Evolutionary conservation across 1,140 invertebrate species (phyloP).

Genomic region (Brachionus sp.): DNA sequence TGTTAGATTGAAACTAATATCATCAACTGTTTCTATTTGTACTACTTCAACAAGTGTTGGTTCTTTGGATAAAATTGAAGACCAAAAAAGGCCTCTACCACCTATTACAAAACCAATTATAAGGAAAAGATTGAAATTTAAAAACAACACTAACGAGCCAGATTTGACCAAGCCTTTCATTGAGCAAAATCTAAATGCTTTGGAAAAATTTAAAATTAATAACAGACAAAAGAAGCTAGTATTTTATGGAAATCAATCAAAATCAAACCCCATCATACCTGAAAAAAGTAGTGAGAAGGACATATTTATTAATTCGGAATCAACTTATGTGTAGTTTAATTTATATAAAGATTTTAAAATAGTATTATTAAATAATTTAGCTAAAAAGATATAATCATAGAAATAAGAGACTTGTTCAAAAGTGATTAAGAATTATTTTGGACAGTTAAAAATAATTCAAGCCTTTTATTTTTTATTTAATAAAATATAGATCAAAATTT

Average conservation of each 20-base stretch:
- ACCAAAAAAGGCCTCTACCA: neutral
- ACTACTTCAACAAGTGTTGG: neutral
- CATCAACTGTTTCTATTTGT: slow-evolving; percentile 20
- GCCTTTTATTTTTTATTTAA: too few relatives aligned
- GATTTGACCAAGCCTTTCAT: neutral
- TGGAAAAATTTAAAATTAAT: neutral
- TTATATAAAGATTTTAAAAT: too few relatives aligned
- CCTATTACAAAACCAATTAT: neutral
- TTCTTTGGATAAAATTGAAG: neutral
- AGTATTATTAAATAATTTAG: too few relatives aligned
- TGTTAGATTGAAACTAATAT: neutral
- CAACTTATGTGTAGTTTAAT: neutral
- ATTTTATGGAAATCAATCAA: neutral
- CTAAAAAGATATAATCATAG: too few relatives aligned
- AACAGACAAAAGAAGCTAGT: neutral
- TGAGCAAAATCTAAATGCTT: neutral
- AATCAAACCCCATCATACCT: neutral
- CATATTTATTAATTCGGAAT: neutral
- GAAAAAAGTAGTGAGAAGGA: neutral
- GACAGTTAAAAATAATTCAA: too few relatives aligned
- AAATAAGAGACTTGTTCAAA: too few relatives aligned
- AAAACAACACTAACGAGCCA: neutral
- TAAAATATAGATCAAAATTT: too few relatives aligned
- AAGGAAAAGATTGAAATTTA: neutral
- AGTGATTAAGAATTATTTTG: too few relatives aligned